These are phyloP conservation scores for Temnopleurus reevesii DNA, from an alignment of 53 echinoderm and acorn worm species.

Conservation along the genomic window DNA sequence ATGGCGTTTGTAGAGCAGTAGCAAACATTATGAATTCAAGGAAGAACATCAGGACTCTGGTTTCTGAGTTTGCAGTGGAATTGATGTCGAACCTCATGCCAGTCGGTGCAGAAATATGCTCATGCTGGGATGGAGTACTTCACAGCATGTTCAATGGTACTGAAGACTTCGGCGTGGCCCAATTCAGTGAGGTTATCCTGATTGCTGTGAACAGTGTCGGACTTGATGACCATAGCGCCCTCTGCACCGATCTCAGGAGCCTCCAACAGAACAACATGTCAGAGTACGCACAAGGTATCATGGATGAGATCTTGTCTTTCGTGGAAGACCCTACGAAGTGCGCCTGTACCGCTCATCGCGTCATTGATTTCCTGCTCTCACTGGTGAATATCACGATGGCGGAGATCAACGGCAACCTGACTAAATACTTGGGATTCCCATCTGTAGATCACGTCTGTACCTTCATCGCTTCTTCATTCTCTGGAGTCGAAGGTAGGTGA, in stretches of 20 bases:
- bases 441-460: constrained; percentile 28
- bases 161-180: not conserved
- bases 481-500: constrained; percentile 16
- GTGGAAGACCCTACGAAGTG: constrained; percentile 8
- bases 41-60: not conserved
- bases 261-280: not conserved
- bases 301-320: not conserved
- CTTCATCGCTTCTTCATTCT: not conserved
- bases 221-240: not conserved
- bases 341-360: not conserved
- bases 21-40: not conserved
- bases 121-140: constrained; percentile 43
- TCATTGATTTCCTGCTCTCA: constrained; percentile 13
- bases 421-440: constrained; percentile 9
- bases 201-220: constrained; percentile 24
- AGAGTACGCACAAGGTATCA: not conserved
- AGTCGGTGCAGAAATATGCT: constrained; percentile 41
- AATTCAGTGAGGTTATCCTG: constrained; percentile 29
- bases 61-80: constrained; percentile 26
- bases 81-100: constrained; percentile 2
- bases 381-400: not conserved
- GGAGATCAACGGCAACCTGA: not conserved
- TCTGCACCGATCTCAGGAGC: not conserved
- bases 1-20: not conserved
- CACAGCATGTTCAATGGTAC: not conserved